These are phyloP conservation scores for Phortica magna DNA, from an alignment of 2,888 invertebrate species.

Conservation along the genomic window DNA sequence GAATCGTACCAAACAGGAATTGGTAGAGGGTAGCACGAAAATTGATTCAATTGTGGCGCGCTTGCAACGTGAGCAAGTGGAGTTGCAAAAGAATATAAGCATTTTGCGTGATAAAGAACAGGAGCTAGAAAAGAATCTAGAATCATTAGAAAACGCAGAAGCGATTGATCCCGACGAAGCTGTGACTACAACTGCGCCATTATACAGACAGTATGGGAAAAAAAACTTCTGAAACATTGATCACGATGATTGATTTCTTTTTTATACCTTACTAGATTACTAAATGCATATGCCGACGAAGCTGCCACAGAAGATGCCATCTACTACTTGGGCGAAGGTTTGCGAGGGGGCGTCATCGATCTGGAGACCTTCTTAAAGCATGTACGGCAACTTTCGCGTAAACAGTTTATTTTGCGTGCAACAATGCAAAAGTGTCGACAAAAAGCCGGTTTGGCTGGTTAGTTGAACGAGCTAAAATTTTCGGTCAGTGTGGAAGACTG, in stretches of 20 bases:
- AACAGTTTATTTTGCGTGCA: conserved; percentile 97
- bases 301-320: conserved; percentile 99
- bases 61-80: conserved; percentile 87
- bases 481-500: conserved; percentile 37
- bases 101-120: conserved; percentile 91
- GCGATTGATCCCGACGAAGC: conserved; percentile 96
- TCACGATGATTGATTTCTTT: conserved; percentile 32
- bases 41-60: conserved; percentile 88
- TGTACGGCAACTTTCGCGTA: conserved; percentile 94
- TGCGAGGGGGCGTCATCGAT: conserved; percentile 94
- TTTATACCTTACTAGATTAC: conserved; percentile 81
- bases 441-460: conserved; percentile 91
- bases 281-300: conserved; percentile 97
- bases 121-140: conserved; percentile 89
- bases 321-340: conserved; percentile 97
- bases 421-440: conserved; percentile 98
- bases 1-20: conserved; percentile 90
- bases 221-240: not conserved
- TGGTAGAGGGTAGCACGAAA: conserved; percentile 89
- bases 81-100: conserved; percentile 90
- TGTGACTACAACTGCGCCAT: conserved; percentile 95
- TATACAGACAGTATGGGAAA: conserved; percentile 91
- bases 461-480: conserved; percentile 61
- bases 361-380: conserved; percentile 97
- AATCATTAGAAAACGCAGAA: conserved; percentile 87